These are phyloP conservation scores for Sarotherodon lohbergeri DNA, from an alignment of 2,113 vertebrate species.

Conservation along the genomic window DNA sequence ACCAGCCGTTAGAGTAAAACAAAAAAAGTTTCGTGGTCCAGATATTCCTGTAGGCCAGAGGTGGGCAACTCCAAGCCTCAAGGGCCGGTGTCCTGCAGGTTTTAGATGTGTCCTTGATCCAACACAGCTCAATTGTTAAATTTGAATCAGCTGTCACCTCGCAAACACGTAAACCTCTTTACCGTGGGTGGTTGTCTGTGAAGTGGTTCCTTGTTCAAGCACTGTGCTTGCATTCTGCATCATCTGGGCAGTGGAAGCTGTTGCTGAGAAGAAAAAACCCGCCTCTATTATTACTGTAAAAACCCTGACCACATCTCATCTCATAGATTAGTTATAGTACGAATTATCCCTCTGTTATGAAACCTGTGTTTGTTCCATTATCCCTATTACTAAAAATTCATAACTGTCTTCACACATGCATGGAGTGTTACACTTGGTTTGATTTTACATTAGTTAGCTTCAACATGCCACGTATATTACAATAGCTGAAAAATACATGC, in stretches of 20 bases:
- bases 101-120: too few species aligned
- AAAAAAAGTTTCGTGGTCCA: too few species aligned
- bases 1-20: too few species aligned
- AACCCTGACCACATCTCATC: not conserved
- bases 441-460: not conserved
- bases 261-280: not conserved
- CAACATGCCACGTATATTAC: too few species aligned
- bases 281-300: not conserved
- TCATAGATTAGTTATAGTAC: not conserved
- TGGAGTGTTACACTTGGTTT: not conserved
- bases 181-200: not conserved
- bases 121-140: too few species aligned
- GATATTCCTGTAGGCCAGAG: too few species aligned
- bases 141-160: too few species aligned
- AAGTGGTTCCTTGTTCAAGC: not conserved
- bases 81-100: too few species aligned
- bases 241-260: not conserved
- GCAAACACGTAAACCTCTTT: not conserved
- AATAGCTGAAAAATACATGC: too few species aligned
- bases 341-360: not conserved
- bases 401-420: not conserved
- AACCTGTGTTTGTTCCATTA: not conserved
- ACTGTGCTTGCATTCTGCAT: not conserved
- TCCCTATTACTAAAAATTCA: not conserved
- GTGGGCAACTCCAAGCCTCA: too few species aligned